Evolutionary conservation across 2,113 vertebrate species (phyloP).

Genomic region (Anser brachyrhynchus): DNA sequence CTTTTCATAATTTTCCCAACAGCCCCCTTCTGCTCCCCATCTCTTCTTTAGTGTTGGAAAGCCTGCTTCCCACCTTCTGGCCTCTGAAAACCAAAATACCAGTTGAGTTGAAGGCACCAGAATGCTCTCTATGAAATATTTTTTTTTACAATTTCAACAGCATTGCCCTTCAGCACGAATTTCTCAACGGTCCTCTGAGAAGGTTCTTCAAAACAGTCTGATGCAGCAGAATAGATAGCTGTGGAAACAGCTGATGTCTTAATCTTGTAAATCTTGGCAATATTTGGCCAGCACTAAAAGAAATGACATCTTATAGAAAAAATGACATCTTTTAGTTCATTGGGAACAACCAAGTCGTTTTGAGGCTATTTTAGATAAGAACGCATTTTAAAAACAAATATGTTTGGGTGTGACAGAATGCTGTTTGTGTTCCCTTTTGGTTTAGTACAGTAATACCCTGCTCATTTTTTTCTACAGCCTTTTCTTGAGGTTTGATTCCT

Average conservation of each 20-base stretch:
- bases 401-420: neutral
- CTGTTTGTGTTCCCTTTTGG: neutral
- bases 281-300: neutral
- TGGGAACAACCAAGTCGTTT: neutral
- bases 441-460: neutral
- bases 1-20: neutral
- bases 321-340: neutral
- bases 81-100: neutral
- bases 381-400: neutral
- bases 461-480: neutral
- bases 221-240: neutral
- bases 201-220: neutral
- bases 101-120: neutral
- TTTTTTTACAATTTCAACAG: neutral
- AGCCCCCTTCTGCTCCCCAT: neutral
- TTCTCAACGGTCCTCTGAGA: neutral
- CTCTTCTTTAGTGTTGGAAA: neutral
- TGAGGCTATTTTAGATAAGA: neutral
- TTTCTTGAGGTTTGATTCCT: slow-evolving; percentile 2
- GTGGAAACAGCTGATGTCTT: slow-evolving; percentile 13
- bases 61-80: neutral
- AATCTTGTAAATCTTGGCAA: neutral
- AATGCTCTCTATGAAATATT: neutral
- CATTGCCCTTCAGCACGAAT: slow-evolving; percentile 5
- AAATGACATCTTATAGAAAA: neutral